Evolutionary conservation across 1,140 invertebrate species (phyloP), one percentile per base, ranked within the genome.

Genomic region (Papilio dardanus): DNA sequence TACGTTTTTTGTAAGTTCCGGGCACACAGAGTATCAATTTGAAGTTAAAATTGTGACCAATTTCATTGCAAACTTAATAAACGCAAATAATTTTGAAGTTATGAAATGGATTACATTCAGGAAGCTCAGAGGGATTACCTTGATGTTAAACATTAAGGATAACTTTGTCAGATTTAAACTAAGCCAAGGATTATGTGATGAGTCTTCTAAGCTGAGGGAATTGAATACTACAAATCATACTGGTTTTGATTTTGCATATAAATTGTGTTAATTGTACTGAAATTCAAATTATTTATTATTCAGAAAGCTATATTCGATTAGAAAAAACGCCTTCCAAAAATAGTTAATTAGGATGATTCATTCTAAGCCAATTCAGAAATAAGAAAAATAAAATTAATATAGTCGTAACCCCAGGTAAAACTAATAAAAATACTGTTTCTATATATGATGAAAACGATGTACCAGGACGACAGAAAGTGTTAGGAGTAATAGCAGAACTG

Each of bases 151-250:
- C 50, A 28, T 54, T 54, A 46, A 46, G 5, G 16, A 46, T n/a
- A 46, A 46, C 42, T 54, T 24, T 54, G 50, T 54, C 21, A 54
- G 50, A 24, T 54, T 24, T 10, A 8, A 54, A 10, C n/a, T 54
- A 54, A 54, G 19, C 50, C n/a, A 54, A 54, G 50, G 50, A 24
- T 54, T 54, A 54, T 54, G 6, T 46, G 14, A 46, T 46, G 40
- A 54, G 50, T n/a, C 21, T 54, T 54, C 50, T 54, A 54, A 24
- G 2, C 21, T 7, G 12, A 54, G 19, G 21, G 50, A 54, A 24
- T 24, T 24, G 8, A 10, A 21, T 65, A 40, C 65, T 12, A 40
- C 3, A n/a, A 6, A 37, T 7, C 5, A 46, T 6, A n/a, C 16
- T 6, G n/a, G 42, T n/a, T n/a, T n/a, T n/a, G n/a, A n/a, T n/a